Percentiles rank a stretch among this genome's conserved stretches.
Conservation (phyloP, 2,113 vertebrate species). For the Datnioides undecimradiatus region DNA sequence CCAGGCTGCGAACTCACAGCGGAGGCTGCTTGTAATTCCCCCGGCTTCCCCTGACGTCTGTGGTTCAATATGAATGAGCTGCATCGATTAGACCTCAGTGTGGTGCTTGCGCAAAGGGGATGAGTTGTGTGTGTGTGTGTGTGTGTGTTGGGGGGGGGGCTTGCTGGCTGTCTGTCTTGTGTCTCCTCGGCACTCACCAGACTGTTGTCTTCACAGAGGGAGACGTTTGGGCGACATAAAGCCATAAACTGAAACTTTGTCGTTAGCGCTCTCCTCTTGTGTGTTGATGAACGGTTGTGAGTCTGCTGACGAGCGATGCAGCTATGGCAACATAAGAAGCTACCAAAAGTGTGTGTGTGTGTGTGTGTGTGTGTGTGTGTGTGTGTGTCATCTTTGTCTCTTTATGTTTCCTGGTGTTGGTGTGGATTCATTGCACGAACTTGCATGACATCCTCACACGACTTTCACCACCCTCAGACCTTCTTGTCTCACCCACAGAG, state of each 20-base stretch:
- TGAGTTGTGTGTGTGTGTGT: conserved; percentile 39
- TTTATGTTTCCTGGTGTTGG: conserved; percentile 3
- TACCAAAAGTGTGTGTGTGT: conserved; percentile 12
- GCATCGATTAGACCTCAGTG: conserved; percentile 78
- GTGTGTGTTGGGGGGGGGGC: conserved; percentile 27
- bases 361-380: no score
- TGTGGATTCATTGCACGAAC: neutral
- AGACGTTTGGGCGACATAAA: conserved; percentile 51
- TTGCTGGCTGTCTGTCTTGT: conserved; percentile 59
- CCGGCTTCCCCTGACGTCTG: conserved; percentile 75
- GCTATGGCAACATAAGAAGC: conserved; percentile 15
- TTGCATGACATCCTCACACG: neutral
- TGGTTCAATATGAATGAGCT: conserved; percentile 81
- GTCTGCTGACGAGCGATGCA: neutral
- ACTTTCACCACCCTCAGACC: conserved; percentile 18
- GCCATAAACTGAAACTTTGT: conserved; percentile 55
- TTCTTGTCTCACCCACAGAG: conserved; percentile 25
- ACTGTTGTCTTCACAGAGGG: conserved; percentile 62
- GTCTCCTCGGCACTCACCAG: conserved; percentile 55
- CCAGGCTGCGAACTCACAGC: conserved; percentile 68
- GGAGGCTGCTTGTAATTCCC: conserved; percentile 79
- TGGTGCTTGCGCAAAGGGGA: conserved; percentile 49
- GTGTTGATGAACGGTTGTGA: conserved; percentile 37
- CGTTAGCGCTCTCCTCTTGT: conserved; percentile 50
- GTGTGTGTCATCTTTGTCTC: conserved; percentile 12